These are phyloP conservation scores for Sphaeramia orbicularis DNA, from an alignment of 2,797 vertebrate species.

Conservation along the genomic window DNA sequence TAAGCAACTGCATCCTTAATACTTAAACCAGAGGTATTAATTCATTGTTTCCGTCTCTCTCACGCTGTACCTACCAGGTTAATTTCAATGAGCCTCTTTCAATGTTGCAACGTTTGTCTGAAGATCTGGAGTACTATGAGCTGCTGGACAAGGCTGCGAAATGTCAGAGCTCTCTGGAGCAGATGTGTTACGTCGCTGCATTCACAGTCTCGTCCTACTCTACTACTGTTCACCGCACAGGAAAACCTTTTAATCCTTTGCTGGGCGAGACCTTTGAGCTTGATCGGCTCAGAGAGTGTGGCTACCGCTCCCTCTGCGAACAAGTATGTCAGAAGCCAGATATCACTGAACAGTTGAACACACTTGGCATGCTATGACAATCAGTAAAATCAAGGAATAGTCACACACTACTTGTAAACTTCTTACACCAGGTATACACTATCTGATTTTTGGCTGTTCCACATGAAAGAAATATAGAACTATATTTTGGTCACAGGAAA, in stretches of 20 bases:
- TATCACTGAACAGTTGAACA: too few species aligned
- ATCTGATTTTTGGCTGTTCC: too few species aligned
- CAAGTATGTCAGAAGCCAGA: slow-evolving; percentile 82
- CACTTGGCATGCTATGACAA: too few species aligned
- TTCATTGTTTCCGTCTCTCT: too few species aligned
- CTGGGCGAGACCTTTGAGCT: slow-evolving; percentile 96
- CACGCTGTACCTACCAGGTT: slow-evolving; percentile 65
- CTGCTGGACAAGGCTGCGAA: slow-evolving; percentile 92
- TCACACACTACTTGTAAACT: too few species aligned
- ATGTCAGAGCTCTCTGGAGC: slow-evolving; percentile 92
- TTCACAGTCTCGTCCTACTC: slow-evolving; percentile 97
- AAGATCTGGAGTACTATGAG: slow-evolving; percentile 96
- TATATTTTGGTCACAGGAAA: too few species aligned
- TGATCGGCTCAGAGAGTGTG: slow-evolving; percentile 90
- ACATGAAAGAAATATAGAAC: too few species aligned
- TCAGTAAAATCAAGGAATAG: too few species aligned
- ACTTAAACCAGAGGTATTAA: neutral
- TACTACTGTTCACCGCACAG: slow-evolving; percentile 95
- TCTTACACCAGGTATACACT: too few species aligned
- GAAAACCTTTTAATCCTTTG: slow-evolving; percentile 97
- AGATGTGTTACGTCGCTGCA: slow-evolving; percentile 95
- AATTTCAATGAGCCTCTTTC: slow-evolving; percentile 98
- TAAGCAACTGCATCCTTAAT: neutral
- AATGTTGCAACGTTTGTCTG: slow-evolving; percentile 95
- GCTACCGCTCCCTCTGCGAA: slow-evolving; percentile 95